Conservation (phyloP, 2,888 invertebrate genomes). For the Steinernema hermaphroditum region DNA sequence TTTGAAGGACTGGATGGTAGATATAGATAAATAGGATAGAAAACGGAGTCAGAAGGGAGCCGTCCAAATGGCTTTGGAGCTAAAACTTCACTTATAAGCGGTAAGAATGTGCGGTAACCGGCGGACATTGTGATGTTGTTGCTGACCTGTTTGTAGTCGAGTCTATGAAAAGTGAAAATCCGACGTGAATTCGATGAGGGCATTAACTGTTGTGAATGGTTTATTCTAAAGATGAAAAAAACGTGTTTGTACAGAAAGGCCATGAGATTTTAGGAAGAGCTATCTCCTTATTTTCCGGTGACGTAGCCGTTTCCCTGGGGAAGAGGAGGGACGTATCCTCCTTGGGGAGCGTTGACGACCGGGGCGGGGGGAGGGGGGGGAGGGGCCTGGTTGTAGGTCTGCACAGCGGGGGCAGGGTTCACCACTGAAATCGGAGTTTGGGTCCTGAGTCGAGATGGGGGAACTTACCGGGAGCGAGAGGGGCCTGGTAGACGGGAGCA, state of each 20-base stretch:
- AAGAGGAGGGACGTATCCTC: not conserved
- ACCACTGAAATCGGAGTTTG: not conserved
- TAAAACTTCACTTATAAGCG: too few species aligned
- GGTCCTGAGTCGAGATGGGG: too few species aligned
- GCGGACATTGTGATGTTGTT: too few species aligned
- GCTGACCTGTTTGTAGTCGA: not conserved
- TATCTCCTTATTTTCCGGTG: too few species aligned
- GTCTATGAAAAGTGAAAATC: not conserved
- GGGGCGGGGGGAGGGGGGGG: not conserved
- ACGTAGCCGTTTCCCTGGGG: not conserved
- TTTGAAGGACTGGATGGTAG: too few species aligned
- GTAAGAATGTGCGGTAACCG: not conserved
- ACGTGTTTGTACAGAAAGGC: too few species aligned
- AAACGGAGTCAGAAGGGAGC: too few species aligned
- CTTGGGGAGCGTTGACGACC: not conserved
- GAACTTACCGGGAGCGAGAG: not conserved
- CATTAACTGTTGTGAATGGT: not conserved
- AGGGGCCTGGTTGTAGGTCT: not conserved
- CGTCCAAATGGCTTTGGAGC: too few species aligned
- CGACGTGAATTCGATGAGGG: not conserved
- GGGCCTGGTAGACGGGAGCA: too few species aligned
- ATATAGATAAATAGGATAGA: too few species aligned
- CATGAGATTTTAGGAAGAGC: too few species aligned
- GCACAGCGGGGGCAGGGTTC: not conserved
- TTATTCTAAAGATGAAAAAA: not conserved